Percentiles rank a stretch among this genome's conserved stretches.
phyloP scores from a whole-genome alignment of 1,140 invertebrate species.

The Drosophila tsacasi region DNA sequence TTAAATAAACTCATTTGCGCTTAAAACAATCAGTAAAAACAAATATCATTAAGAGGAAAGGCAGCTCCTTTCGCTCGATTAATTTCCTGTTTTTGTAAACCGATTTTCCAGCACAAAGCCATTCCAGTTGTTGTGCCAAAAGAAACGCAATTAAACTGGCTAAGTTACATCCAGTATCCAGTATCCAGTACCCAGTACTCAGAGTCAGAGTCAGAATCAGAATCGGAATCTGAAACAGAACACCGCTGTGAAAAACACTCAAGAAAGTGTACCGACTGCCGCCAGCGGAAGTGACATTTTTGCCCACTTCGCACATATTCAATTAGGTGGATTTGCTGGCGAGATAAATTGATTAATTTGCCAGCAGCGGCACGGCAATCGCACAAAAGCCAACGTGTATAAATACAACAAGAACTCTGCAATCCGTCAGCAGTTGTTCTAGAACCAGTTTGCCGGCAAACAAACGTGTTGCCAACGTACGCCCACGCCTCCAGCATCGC shows the following conservation, averaged over 20 bases:
- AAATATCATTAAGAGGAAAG: neutral
- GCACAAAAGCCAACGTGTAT: slow-evolving; percentile 46
- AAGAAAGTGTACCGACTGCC: slow-evolving; percentile 59
- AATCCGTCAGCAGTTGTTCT: slow-evolving; percentile 51
- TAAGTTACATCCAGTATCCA: slow-evolving; percentile 66
- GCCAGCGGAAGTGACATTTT: slow-evolving; percentile 73
- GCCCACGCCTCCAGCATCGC: slow-evolving; percentile 44
- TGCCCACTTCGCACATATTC: slow-evolving; percentile 57
- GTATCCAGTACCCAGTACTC: slow-evolving; percentile 1
- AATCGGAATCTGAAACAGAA: slow-evolving; percentile 13
- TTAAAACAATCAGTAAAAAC: neutral
- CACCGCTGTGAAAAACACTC: slow-evolving; percentile 54
- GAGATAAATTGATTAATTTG: slow-evolving; percentile 78
- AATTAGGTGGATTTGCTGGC: slow-evolving; percentile 70
- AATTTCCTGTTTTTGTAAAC: slow-evolving; percentile 28
- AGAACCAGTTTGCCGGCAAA: slow-evolving; percentile 77
- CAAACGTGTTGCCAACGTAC: slow-evolving; percentile 57
- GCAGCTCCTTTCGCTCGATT: slow-evolving; percentile 18
- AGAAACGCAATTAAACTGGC: slow-evolving; percentile 76
- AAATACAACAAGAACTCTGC: slow-evolving; percentile 81
- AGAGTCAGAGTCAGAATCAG: neutral
- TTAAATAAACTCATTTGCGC: neutral
- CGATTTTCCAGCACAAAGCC: slow-evolving; percentile 1
- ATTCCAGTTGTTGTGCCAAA: slow-evolving; percentile 19
- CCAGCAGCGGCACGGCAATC: slow-evolving; percentile 20